These are phyloP conservation scores for Coptotermes formosanus DNA, from an alignment of 1,140 invertebrate species.

Conservation along the genomic window DNA sequence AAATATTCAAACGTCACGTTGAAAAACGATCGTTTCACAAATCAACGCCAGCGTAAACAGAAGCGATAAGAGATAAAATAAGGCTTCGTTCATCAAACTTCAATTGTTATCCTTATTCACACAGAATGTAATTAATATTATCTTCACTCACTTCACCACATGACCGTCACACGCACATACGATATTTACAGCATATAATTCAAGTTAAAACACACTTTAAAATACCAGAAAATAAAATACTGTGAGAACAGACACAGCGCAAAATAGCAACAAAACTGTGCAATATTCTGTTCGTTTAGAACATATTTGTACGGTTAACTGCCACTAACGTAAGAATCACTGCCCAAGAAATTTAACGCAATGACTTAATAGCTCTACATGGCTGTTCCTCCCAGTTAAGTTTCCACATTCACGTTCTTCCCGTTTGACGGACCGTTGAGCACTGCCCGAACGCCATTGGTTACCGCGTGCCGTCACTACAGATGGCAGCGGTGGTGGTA, in stretches of 20 bases:
- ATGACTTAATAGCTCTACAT: background rate
- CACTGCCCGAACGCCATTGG: too few species aligned
- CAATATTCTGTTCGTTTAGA: background rate
- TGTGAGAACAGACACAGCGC: background rate
- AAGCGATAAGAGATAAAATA: background rate
- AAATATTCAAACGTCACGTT: background rate
- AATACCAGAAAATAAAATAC: background rate
- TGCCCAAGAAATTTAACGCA: background rate
- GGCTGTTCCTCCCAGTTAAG: background rate
- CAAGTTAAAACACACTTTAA: background rate
- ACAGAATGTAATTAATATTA: background rate
- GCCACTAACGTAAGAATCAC: background rate
- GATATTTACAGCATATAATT: background rate
- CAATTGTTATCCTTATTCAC: background rate
- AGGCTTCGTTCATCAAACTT: background rate
- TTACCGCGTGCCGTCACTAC: background rate
- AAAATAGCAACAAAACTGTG: background rate
- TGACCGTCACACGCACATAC: background rate
- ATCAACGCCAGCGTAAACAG: background rate
- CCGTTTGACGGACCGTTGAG: background rate
- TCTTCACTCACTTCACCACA: slow-evolving; percentile 1
- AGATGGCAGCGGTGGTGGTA: background rate
- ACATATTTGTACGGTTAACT: background rate
- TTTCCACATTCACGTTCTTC: background rate
- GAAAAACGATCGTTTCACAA: background rate